Base-by-base conservation (phyloP, 1,140 invertebrate species). In the Brachionus rotundiformis region DNA sequence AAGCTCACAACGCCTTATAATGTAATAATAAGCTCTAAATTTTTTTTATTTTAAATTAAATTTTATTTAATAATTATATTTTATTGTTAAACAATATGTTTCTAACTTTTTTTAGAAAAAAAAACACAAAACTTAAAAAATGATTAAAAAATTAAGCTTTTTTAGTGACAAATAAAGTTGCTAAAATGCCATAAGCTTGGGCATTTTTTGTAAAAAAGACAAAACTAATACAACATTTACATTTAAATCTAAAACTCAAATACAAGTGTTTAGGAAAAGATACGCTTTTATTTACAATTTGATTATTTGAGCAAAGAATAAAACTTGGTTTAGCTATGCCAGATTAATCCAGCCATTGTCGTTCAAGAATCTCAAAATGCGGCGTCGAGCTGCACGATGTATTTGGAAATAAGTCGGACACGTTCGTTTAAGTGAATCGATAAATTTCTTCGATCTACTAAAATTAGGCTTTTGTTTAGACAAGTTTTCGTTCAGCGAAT, bases 331-430 rank as follows among this genome's bases (percentile, higher is more conserved):
- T 23, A 7, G 8, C 23, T 19, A 54, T 27, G 41, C 8, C 10
- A 73, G 84, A 68, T 71, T 29, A 5, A 89, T 88, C 88, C 87
- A 89, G 13, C 87, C 86, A 83, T 86, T 87, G 71, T 88, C 85
- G 44, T 85, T 84, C 16, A 88, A 83, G 80, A 88, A 88, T 75
- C 85, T 87, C 83, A 88, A 86, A 25, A 88, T 88, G 82, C 85
- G 85, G 7, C 86, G 83, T 44, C 88, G 82, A 10, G 36, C 10
- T 41, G 39, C 11, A 27, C 39, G 33, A 19, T 36, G 36, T 73
- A 73, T 73, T 73, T 73, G 36, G 27, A 73, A 73, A 44, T 73
- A 73, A 41, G 36, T 25, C 33, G 68, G 68, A 44, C 68, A 73
- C 39, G 73, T 87, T 86, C 1, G 86, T 86, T 84, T 88, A 88